Evolutionary conservation across 2,888 invertebrate species (phyloP).

Genomic region (Endotricha flammealis): DNA sequence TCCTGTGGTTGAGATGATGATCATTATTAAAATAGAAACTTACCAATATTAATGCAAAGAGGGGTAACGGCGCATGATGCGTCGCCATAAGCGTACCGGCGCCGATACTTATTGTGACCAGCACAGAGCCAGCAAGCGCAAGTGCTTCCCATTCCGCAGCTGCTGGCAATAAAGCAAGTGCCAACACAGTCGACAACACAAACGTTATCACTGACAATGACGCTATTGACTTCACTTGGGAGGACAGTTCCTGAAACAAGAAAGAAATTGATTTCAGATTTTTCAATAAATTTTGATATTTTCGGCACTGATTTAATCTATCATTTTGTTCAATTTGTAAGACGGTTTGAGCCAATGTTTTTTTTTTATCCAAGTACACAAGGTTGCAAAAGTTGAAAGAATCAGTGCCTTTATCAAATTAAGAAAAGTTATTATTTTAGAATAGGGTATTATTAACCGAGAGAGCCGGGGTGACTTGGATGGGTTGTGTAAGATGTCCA

Average conservation of each 20-base stretch:
- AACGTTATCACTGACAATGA: conserved; percentile 74
- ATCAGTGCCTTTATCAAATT: too few relatives aligned
- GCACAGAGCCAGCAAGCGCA: conserved; percentile 79
- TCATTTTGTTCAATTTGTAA: too few relatives aligned
- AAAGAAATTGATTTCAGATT: neutral
- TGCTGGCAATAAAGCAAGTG: conserved; percentile 75
- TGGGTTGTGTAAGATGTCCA: too few relatives aligned
- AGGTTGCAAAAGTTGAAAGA: too few relatives aligned
- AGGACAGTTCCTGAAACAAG: conserved; percentile 70
- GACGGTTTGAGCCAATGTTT: too few relatives aligned
- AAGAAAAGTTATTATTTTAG: too few relatives aligned
- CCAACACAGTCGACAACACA: conserved; percentile 68
- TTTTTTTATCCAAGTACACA: too few relatives aligned
- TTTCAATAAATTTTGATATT: too few relatives aligned
- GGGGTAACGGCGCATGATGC: conserved; percentile 81
- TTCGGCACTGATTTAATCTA: too few relatives aligned
- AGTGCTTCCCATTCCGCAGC: conserved; percentile 80
- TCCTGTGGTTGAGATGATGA: too few relatives aligned
- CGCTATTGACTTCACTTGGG: conserved; percentile 60
- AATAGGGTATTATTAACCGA: too few relatives aligned
- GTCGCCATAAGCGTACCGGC: conserved; percentile 80
- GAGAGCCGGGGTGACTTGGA: too few relatives aligned
- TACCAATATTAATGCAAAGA: conserved; percentile 87
- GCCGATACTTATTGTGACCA: conserved; percentile 78
- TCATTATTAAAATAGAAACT: conserved; percentile 27